Conservation (phyloP, 2,113 vertebrate species). For the Nyctibius bracteatus region DNA sequence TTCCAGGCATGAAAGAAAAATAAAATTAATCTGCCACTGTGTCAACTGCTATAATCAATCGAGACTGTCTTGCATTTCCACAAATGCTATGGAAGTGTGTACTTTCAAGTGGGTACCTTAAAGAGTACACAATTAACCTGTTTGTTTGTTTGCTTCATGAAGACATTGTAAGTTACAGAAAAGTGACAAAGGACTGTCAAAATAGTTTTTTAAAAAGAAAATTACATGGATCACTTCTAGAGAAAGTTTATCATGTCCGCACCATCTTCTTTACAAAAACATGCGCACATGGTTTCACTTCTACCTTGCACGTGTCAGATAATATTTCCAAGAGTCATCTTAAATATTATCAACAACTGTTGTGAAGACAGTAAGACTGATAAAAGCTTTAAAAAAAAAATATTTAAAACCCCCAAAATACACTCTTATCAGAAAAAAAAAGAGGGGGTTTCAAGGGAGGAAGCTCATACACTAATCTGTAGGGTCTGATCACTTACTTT, state of each 20-base stretch:
- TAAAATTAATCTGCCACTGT: neutral
- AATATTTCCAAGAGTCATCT: neutral
- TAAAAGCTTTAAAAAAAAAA: neutral
- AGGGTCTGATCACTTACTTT: neutral
- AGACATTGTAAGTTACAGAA: neutral
- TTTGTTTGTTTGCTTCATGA: neutral
- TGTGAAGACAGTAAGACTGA: neutral
- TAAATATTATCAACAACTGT: neutral
- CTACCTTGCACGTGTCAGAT: neutral
- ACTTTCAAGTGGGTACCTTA: neutral
- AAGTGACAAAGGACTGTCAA: neutral
- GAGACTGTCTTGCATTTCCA: neutral
- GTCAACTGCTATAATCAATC: neutral
- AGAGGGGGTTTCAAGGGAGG: accelerated
- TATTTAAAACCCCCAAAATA: accelerated
- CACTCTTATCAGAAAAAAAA: neutral
- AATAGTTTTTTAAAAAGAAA: neutral
- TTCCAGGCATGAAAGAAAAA: neutral
- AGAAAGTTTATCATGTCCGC: neutral
- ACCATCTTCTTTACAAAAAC: neutral
- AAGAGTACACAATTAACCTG: neutral
- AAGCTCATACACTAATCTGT: neutral
- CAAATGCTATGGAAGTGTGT: neutral
- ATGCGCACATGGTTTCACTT: neutral
- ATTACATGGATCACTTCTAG: neutral